phyloP scores from a whole-genome alignment of 2,797 vertebrate species.

The Masticophis lateralis region DNA sequence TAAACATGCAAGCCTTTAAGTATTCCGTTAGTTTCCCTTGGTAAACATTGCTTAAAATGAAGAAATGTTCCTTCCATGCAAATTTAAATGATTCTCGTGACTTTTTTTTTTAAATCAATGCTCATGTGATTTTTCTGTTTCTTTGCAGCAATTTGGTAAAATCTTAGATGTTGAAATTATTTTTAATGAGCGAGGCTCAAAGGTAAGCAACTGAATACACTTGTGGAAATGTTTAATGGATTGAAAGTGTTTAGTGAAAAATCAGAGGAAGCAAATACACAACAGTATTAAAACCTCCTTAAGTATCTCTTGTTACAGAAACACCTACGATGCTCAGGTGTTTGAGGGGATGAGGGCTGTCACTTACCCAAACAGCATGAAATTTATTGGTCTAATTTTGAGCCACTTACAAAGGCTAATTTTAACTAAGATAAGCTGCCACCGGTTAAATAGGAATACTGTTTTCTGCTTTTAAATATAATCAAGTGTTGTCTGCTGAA shows the following conservation, averaged over 20 bases:
- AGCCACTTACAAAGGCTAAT: slow-evolving; percentile 52
- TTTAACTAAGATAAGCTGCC: slow-evolving; percentile 54
- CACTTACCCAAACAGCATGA: slow-evolving; percentile 53
- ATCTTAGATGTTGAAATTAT: slow-evolving; percentile 99
- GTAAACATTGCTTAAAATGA: background rate
- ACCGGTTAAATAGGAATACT: slow-evolving; percentile 63
- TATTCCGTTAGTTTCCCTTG: background rate
- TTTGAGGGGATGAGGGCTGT: slow-evolving; percentile 9
- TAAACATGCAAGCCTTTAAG: background rate
- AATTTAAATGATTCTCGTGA: background rate
- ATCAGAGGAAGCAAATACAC: slow-evolving; percentile 71
- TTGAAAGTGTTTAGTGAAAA: slow-evolving; percentile 25
- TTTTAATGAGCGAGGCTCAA: slow-evolving; percentile 96
- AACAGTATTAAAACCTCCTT: slow-evolving; percentile 41
- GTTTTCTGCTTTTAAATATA: slow-evolving; percentile 61
- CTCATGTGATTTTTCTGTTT: slow-evolving; percentile 75
- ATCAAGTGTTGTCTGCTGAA: slow-evolving; percentile 56
- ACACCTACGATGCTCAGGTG: slow-evolving; percentile 12
- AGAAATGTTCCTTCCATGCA: background rate
- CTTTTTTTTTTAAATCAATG: slow-evolving; percentile 29
- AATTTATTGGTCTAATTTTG: slow-evolving; percentile 54
- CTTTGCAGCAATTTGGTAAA: slow-evolving; percentile 98
- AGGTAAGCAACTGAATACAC: slow-evolving; percentile 80
- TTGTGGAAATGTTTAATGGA: slow-evolving; percentile 37
- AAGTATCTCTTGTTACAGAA: slow-evolving; percentile 36